Base-by-base conservation (phyloP, 2,888 invertebrate genomes). In the Hemithea aestivaria region DNA sequence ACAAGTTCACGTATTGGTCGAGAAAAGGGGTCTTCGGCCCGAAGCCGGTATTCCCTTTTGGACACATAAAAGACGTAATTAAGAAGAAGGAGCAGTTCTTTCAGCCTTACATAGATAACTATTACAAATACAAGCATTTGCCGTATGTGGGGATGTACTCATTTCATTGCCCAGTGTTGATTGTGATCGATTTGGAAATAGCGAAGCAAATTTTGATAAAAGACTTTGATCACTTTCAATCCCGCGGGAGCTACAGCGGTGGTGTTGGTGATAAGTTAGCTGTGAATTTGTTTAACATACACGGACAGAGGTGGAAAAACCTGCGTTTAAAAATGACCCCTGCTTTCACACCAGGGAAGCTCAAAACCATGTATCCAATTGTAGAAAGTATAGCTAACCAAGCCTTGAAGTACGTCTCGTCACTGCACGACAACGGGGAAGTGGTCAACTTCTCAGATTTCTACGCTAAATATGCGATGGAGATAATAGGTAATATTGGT, bases 261-360 rank as follows among this genome's bases (percentile, higher is more conserved):
- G 91, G 91, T 33, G 71, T 85, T 8, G 85, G 88, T 9, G 91
- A 92, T 65, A 90, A 89, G 0, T 51, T 92, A 22, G 88, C 90
- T 5, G 89, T 84, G 0, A 90, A 90, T 64, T 64, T 93, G 3
- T 91, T 92, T 53, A 82, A 89, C 39, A 62, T 89, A 26, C 78
- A 82, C 28, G 90, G 90, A 0, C 73, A 87, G 6, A 79, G 87
- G 31, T 93, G 93, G 93, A 91, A 88, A 57, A 83, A 77, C 29
- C 66, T 93, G 12, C 81, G 93, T 8, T 51, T 84, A 0, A 91
- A 91, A 53, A 70, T 93, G 56, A 88, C 92, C 0, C 91, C 92
- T 0, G 88, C 90, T 0, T 93, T 92, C 59, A 89, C 92, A 0
- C 88, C 91, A 0, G 91, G 90, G 5, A 92, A 92, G 67, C 67